Evolutionary conservation across 53 echinoderm and acorn worm species (phyloP).

Genomic region (Echinometra lucunter): DNA sequence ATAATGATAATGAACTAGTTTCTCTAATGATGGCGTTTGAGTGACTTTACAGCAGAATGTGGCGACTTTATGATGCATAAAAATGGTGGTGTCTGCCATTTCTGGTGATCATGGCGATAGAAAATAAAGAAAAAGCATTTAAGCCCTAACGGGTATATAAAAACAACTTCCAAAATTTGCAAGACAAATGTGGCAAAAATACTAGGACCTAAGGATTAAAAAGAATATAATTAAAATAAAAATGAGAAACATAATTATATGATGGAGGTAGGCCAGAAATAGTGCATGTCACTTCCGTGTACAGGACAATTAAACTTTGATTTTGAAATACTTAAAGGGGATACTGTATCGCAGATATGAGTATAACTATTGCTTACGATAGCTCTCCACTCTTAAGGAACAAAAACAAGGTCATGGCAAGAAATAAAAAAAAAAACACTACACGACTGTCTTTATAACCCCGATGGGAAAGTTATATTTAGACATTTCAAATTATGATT

Average conservation of each 20-base stretch:
- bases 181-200: background rate
- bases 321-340: too few relatives aligned
- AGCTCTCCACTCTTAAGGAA: too few relatives aligned
- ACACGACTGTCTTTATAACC: background rate
- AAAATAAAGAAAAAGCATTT: background rate
- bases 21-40: background rate
- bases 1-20: constrained; percentile 28
- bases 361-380: background rate
- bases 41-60: background rate
- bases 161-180: background rate
- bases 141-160: background rate
- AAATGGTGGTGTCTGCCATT: constrained; percentile 6
- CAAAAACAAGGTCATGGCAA: background rate
- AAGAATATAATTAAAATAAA: background rate
- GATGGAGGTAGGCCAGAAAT: background rate
- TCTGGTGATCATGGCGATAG: background rate
- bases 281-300: background rate
- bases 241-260: background rate
- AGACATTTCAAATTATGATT: background rate
- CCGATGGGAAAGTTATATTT: background rate
- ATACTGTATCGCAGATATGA: too few relatives aligned
- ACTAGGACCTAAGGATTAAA: background rate
- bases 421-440: too few relatives aligned
- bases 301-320: too few relatives aligned
- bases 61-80: constrained; percentile 14